Base-by-base conservation (phyloP, 2,888 invertebrate genomes). In the Cerceris rybyensis region DNA sequence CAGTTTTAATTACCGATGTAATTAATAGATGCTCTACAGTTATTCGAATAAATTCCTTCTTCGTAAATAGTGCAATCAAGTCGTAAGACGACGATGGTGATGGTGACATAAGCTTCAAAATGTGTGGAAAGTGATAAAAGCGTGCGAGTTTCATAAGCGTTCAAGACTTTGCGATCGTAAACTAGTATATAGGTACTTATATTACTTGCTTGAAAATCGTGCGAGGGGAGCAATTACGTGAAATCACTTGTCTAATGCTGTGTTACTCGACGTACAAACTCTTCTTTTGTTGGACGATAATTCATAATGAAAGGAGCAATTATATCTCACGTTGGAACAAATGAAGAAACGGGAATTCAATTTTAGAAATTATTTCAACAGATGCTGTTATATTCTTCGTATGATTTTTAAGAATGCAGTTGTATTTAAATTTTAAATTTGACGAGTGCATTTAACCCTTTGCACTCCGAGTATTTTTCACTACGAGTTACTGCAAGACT, bases 141-240 rank as follows among this genome's bases (percentile, higher is more conserved):
- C 43, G 16, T 65, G 14, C 41, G 63, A 54, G 42, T 65, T 65
- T 65, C 65, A 65, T 65, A 65, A 65, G 41, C 41, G 65, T 16
- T 43, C 41, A 16, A 54, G 65, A 14, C 65, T 39, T 67, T 67
- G 52, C 41, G 58, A 58, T 58, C 58, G 58, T 58, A 58, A 58
- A 58, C 14, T 13, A 41, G 58, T 58, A 58, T 14, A 58, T 58
- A 58, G 58, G 41, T 7, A 58, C 41, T n/a, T 14, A 58, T 41
- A 41, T n/a, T 13, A 14, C 41, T n/a, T 6, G 11, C 41, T 5
- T 13, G 41, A 41, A 7, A 41, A 58, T 13, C 58, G 41, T 41
- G 58, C n/a, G 58, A 55, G 28, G 41, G 41, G 58, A 58, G 41
- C 41, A 58, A 58, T 41, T 58, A 58, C 4, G 39, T 41, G 58